These are phyloP conservation scores for Drosophila novamexicana DNA, from an alignment of 1,140 invertebrate species.

Conservation along the genomic window DNA sequence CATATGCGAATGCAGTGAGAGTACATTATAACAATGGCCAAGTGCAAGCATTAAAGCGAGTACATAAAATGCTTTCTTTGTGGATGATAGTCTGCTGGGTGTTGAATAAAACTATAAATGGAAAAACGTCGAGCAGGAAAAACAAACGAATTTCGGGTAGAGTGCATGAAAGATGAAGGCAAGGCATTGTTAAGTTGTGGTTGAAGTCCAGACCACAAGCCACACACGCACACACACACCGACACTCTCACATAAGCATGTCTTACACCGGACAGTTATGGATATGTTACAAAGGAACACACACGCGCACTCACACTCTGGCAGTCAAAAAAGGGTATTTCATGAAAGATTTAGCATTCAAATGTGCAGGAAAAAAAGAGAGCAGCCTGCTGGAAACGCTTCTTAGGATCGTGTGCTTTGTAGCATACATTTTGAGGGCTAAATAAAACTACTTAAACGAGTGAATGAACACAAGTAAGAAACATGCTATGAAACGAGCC, in stretches of 20 bases:
- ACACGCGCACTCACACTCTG: conserved; percentile 23
- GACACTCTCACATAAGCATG: conserved; percentile 19
- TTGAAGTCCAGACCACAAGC: conserved; percentile 58
- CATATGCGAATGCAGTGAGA: conserved; percentile 36
- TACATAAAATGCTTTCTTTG: conserved; percentile 78
- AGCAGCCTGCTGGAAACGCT: conserved; percentile 19
- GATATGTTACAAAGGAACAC: conserved; percentile 60
- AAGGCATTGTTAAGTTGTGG: conserved; percentile 70
- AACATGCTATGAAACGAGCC: conserved; percentile 25
- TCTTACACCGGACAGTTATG: conserved; percentile 47
- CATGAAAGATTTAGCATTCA: conserved; percentile 83
- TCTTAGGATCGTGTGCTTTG: conserved; percentile 14
- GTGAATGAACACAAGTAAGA: conserved; percentile 68
- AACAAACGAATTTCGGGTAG: conserved; percentile 60
- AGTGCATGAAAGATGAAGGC: conserved; percentile 36
- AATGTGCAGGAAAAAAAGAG: conserved; percentile 62
- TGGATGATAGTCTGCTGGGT: conserved; percentile 54
- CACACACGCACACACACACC: conserved; percentile 27
- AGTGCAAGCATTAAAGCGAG: conserved; percentile 74
- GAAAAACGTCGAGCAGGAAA: conserved; percentile 43
- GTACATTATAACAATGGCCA: conserved; percentile 74
- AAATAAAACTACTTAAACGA: conserved; percentile 81
- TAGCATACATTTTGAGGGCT: conserved; percentile 44
- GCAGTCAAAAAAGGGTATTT: conserved; percentile 53
- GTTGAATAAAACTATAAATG: conserved; percentile 35